Evolutionary conservation across 1,140 invertebrate genomes (phyloP), one percentile per base, ranked within the genome.

Genomic region (Ostrea denselamellosa): DNA sequence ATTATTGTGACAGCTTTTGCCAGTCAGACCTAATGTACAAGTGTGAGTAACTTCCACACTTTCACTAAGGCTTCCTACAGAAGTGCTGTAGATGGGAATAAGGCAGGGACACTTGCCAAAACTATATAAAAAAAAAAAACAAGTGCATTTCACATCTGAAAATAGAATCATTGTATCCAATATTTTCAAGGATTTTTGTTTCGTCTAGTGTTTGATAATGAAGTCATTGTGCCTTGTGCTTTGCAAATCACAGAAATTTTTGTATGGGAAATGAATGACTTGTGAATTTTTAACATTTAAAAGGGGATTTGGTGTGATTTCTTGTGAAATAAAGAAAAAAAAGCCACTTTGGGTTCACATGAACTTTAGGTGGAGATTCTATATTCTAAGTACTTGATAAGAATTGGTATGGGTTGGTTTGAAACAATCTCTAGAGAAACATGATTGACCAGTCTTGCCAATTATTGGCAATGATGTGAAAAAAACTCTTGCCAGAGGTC

Each of bases 141-240:
- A 62, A 62, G 56, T 62, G 56, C 56, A 62, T 62, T 62, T 62
- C 56, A 19, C 14, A 34, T 77, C 68, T 34, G 8, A 77, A 77
- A 77, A 77, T 77, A 77, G 68, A 77, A 77, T 34, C 68, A 25
- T 62, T 62, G 56, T 77, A 77, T 77, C 68, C 28, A 10, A 77
- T 28, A 77, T 77, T 17, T 34, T 14, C 8, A 28, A 14, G 12
- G 9, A 28, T 62, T 62, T 62, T 62, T 62, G n/a, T 62, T 7
- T n/a, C n/a, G 56, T 62, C 56, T 62, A 5, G 56, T n/a, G 17
- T 62, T 17, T 62, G 56, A 62, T 62, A 17, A 62, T 62, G 17
- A 62, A 62, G 56, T 19, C 56, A 17, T 62, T 17, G 56, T 62
- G n/a, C 17, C 17, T 17, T 62, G 14, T 62, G 17, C 7, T 58